Evolutionary conservation across 1,140 invertebrate genomes (phyloP).

Genomic region (Plectrocnemia conspersa): DNA sequence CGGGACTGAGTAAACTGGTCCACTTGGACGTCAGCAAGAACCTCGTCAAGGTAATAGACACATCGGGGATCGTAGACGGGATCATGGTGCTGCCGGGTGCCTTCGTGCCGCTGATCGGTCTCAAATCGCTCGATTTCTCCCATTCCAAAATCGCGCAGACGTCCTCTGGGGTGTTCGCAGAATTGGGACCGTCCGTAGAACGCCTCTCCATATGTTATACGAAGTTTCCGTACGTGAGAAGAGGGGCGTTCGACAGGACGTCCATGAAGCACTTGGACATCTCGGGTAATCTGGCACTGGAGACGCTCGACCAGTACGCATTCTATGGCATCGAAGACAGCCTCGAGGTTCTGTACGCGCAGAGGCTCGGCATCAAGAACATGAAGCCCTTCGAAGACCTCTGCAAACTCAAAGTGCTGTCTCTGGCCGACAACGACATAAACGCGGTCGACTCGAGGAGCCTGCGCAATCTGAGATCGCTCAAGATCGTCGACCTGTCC

Average conservation of each 20-base stretch:
- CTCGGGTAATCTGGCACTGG: slow-evolving; percentile 47
- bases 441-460: slow-evolving; percentile 33
- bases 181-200: slow-evolving; percentile 41
- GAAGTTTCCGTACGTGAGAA: slow-evolving; percentile 39
- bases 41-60: slow-evolving; percentile 35
- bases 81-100: slow-evolving; percentile 38
- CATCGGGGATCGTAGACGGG: slow-evolving; percentile 35
- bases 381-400: slow-evolving; percentile 42
- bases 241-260: slow-evolving; percentile 43
- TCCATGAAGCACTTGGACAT: slow-evolving; percentile 49
- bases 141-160: slow-evolving; percentile 44
- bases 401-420: slow-evolving; percentile 43
- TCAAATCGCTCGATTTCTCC: slow-evolving; percentile 51
- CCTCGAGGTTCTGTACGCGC: slow-evolving; percentile 48
- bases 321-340: slow-evolving; percentile 45
- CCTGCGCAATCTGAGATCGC: slow-evolving; percentile 38
- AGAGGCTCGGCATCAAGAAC: slow-evolving; percentile 41
- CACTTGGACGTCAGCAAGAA: slow-evolving; percentile 54
- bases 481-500: slow-evolving; percentile 50
- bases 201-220: slow-evolving; percentile 53
- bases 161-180: slow-evolving; percentile 40
- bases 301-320: slow-evolving; percentile 37
- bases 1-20: slow-evolving; percentile 40
- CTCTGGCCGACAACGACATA: slow-evolving; percentile 49
- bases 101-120: slow-evolving; percentile 40